These are phyloP conservation scores for Epizoanthus stellaris DNA, from an alignment of 92 coral and sea anemone genomes.

Conservation along the genomic window DNA sequence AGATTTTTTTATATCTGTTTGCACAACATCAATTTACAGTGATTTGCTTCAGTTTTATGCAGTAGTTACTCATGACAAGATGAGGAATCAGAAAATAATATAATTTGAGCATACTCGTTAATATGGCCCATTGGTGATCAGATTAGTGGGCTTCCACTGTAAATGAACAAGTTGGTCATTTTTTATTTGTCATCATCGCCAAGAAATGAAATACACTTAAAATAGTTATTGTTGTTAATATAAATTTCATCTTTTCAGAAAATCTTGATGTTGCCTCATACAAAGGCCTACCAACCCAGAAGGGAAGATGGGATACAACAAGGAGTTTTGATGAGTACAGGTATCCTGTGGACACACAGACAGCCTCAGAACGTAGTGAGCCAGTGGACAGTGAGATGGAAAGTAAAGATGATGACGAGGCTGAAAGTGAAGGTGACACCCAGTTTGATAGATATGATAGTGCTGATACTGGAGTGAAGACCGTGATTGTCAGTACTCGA, in stretches of 20 bases:
- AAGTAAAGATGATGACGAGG: slow-evolving; percentile 19
- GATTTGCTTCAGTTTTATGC: too few relatives aligned
- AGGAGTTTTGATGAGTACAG: slow-evolving; percentile 15
- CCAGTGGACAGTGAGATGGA: slow-evolving; percentile 33
- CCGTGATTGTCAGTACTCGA: slow-evolving; percentile 18
- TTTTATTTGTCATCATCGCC: too few relatives aligned
- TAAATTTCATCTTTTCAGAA: slow-evolving; percentile 53
- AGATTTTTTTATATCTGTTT: too few relatives aligned
- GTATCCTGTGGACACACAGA: slow-evolving; percentile 6
- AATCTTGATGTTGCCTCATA: slow-evolving; percentile 85
- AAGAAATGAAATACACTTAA: neutral
- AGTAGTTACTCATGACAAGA: too few relatives aligned
- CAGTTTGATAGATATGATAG: neutral
- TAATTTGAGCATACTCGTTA: too few relatives aligned
- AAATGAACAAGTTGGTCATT: too few relatives aligned
- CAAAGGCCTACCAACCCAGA: slow-evolving; percentile 71
- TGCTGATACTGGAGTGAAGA: slow-evolving; percentile 8
- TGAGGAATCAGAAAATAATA: too few relatives aligned
- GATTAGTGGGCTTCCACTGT: too few relatives aligned
- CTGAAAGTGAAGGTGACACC: neutral
- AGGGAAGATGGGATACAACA: neutral
- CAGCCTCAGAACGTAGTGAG: slow-evolving; percentile 32
- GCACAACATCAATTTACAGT: too few relatives aligned
- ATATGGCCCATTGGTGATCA: too few relatives aligned
- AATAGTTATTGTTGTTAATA: neutral